These are phyloP conservation scores for Spialia ferax DNA, from an alignment of 2,888 invertebrate species.

Conservation along the genomic window DNA sequence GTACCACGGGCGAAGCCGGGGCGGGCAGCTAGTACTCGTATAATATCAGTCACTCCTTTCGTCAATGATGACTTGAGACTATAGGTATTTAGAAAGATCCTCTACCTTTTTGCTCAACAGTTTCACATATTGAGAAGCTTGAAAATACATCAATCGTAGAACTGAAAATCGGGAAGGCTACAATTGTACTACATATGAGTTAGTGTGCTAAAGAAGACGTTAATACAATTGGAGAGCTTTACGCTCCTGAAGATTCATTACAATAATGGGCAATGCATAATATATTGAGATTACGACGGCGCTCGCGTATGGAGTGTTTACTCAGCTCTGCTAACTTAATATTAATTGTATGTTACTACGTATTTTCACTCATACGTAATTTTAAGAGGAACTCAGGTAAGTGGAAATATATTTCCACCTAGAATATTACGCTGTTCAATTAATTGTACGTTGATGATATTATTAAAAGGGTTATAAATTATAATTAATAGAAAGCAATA, in stretches of 20 bases:
- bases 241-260: constrained; percentile 39
- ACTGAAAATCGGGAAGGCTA: neutral
- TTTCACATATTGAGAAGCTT: too few species aligned
- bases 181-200: constrained; percentile 1
- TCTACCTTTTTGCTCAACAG: too few species aligned
- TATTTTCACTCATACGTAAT: constrained; percentile 26
- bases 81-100: too few species aligned
- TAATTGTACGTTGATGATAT: constrained; percentile 9
- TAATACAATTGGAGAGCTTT: constrained; percentile 14
- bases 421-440: too few species aligned
- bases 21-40: too few species aligned
- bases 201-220: constrained; percentile 9
- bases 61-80: too few species aligned
- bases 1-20: too few species aligned
- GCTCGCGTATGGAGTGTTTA: constrained; percentile 21
- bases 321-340: constrained; percentile 40
- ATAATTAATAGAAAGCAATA: too few species aligned
- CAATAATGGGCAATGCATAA: constrained; percentile 45
- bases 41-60: too few species aligned
- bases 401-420: constrained; percentile 15
- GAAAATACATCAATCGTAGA: neutral
- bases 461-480: neutral
- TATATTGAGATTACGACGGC: constrained; percentile 40
- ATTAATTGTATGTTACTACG: constrained; percentile 42
- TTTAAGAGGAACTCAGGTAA: constrained; percentile 27